These are phyloP conservation scores for Bibio marci DNA, from an alignment of 2,888 invertebrate genomes.

Conservation along the genomic window DNA sequence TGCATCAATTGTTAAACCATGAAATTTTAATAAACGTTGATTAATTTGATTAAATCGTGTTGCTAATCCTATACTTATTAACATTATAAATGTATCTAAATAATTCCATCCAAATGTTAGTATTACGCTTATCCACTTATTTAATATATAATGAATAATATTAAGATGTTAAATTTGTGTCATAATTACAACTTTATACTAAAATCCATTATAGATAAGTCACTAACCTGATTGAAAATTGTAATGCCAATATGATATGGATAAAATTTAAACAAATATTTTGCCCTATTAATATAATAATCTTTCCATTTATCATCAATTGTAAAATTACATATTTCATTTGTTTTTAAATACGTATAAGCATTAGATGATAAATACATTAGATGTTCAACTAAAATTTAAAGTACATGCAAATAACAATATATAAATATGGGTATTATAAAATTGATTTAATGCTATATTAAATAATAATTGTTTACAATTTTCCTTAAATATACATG, in stretches of 20 bases:
- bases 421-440: too few species aligned
- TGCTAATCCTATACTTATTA: conserved; percentile 44
- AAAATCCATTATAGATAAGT: too few species aligned
- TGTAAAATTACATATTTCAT: not conserved
- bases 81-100: conserved; percentile 48
- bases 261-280: not conserved
- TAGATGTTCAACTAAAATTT: not conserved
- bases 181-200: too few species aligned
- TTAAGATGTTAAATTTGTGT: too few species aligned
- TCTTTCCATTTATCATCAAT: not conserved
- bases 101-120: conserved; percentile 57
- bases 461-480: too few species aligned
- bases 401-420: too few species aligned
- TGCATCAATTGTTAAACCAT: conserved; percentile 33
- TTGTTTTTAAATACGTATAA: not conserved
- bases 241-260: conserved; percentile 1
- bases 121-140: conserved; percentile 20
- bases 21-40: conserved; percentile 15
- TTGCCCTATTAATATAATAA: not conserved
- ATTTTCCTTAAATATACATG: too few species aligned
- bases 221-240: not conserved
- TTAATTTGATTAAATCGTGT: conserved; percentile 46
- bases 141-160: too few species aligned
- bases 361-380: not conserved
- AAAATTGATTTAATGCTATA: too few species aligned